These are phyloP conservation scores for Sphecodes monilicornis DNA, from an alignment of 2,888 invertebrate genomes.

Conservation along the genomic window DNA sequence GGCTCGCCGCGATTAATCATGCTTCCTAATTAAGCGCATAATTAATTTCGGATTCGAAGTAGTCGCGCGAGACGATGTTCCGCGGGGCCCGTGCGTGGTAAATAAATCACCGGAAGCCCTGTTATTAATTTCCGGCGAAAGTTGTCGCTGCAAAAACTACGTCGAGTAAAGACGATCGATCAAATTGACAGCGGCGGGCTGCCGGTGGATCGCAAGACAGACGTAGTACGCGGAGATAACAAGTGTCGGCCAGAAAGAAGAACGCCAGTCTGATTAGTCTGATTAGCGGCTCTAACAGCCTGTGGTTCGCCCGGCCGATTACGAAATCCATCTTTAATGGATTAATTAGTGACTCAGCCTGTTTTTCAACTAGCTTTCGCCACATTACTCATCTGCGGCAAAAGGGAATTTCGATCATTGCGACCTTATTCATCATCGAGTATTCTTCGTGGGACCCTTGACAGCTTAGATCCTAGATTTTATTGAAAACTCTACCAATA, in stretches of 20 bases:
- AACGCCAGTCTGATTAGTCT: constrained; percentile 5
- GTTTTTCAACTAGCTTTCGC: background rate
- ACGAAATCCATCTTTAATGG: background rate
- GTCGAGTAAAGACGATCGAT: constrained; percentile 32
- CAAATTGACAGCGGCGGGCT: constrained; percentile 35
- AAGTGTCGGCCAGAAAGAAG: background rate
- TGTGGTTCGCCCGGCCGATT: background rate
- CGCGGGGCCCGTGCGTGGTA: constrained; percentile 19
- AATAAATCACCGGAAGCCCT: constrained; percentile 34
- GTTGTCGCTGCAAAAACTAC: constrained; percentile 42
- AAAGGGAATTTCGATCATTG: background rate
- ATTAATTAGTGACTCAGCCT: constrained; percentile 10
- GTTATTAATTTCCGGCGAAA: constrained; percentile 49
- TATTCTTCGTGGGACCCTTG: background rate
- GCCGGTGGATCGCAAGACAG: constrained; percentile 14
- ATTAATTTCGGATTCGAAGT: constrained; percentile 45
- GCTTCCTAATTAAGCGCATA: constrained; percentile 50
- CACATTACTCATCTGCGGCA: background rate
- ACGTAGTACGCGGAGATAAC: constrained; percentile 1
- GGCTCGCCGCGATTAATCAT: constrained; percentile 43
- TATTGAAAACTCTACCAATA: background rate
- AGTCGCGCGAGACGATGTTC: constrained; percentile 7
- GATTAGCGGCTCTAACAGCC: background rate
- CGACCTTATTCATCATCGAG: background rate
- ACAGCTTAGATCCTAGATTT: background rate